Conservation (phyloP, 2,888 invertebrate genomes). For the Ischnura elegans region DNA sequence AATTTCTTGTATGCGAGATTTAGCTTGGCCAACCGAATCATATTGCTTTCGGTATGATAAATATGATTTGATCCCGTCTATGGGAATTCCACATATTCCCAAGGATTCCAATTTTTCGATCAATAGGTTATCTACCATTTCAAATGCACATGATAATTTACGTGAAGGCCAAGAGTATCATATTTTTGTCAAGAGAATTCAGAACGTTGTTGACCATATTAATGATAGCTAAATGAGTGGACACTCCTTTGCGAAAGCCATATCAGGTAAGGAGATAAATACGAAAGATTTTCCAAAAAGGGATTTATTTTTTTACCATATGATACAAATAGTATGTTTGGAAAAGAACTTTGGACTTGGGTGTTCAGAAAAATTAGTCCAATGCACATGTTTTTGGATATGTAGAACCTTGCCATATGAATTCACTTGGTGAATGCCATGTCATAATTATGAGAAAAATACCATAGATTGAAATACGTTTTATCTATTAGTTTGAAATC, state of each 20-base stretch:
- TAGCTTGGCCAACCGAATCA: neutral
- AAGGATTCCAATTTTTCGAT: slow-evolving; percentile 16
- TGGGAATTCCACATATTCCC: neutral
- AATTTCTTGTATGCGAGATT: neutral
- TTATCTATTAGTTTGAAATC: too few relatives aligned
- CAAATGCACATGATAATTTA: neutral
- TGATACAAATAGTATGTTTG: too few relatives aligned
- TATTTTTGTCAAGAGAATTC: slow-evolving; percentile 11
- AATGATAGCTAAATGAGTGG: neutral
- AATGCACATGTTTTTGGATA: too few relatives aligned
- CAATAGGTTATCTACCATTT: slow-evolving; percentile 56
- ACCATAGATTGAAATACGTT: too few relatives aligned
- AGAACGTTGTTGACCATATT: neutral
- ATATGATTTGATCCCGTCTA: neutral
- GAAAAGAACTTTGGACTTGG: too few relatives aligned
- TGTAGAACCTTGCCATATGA: too few relatives aligned
- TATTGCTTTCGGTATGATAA: neutral
- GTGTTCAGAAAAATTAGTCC: too few relatives aligned
- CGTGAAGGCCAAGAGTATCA: neutral
- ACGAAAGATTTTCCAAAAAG: too few relatives aligned
- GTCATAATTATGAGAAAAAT: too few relatives aligned
- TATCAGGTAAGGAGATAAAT: too few relatives aligned
- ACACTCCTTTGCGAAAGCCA: neutral
- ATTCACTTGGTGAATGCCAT: too few relatives aligned
- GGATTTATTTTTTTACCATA: too few relatives aligned